Conservation (phyloP, 2,113 vertebrate species). For the Protobothrops mucrosquamatus region DNA sequence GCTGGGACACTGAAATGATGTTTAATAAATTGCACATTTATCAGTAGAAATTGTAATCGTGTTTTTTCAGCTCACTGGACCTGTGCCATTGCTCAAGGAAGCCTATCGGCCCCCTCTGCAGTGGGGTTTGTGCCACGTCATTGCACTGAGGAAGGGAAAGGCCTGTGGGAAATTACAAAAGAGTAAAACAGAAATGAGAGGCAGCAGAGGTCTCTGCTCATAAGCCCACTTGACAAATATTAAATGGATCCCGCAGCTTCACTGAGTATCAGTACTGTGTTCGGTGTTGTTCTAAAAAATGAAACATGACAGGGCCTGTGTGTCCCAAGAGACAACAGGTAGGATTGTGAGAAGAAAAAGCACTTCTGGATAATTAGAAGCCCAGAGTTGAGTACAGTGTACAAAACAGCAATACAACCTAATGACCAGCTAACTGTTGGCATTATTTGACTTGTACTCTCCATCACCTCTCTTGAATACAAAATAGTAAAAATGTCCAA, state of each 20-base stretch:
- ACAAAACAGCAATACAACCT: slow-evolving; percentile 19
- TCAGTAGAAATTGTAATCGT: slow-evolving; percentile 2
- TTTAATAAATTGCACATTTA: slow-evolving; percentile 48
- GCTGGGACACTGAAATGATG: not conserved
- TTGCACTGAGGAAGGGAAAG: not conserved
- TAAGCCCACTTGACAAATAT: slow-evolving; percentile 7
- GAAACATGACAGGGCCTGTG: slow-evolving; percentile 34
- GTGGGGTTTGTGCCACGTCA: not conserved
- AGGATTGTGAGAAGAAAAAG: slow-evolving; percentile 15
- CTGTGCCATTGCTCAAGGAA: not conserved
- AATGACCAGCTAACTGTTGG: slow-evolving; percentile 33
- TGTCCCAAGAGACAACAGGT: not conserved
- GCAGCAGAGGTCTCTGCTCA: not conserved
- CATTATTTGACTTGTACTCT: slow-evolving; percentile 19
- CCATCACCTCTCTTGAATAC: slow-evolving; percentile 7
- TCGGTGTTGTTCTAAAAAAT: slow-evolving; percentile 20
- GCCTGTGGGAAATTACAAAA: slow-evolving; percentile 44
- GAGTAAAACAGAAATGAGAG: slow-evolving; percentile 14
- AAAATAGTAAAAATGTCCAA: not conserved
- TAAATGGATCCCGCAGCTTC: slow-evolving; percentile 30
- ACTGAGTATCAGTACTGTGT: slow-evolving; percentile 19
- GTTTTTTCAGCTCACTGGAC: not conserved
- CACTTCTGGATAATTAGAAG: slow-evolving; percentile 1
- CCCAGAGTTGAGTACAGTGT: slow-evolving; percentile 12
- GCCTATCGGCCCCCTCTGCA: not conserved